Base-by-base conservation (phyloP, 2,797 vertebrate species). In the Euthynnus affinis region DNA sequence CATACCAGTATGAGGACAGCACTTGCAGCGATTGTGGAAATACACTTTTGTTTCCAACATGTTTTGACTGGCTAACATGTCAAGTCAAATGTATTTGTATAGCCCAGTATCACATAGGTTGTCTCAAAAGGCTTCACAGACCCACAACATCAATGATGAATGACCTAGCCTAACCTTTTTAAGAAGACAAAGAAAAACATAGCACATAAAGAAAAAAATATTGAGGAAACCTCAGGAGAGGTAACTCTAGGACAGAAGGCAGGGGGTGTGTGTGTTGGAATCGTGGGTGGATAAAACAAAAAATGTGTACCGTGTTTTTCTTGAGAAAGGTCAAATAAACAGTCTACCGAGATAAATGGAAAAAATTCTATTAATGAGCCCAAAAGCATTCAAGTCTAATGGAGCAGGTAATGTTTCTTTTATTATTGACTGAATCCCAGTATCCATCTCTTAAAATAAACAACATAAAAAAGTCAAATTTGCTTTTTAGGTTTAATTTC, bases 171-270 rank as follows among this genome's bases (percentile, higher is more conserved):
- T 22, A 3, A 62, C 23, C 57, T 62, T 40, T 68, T 55, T 32
- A 42, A 32, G 37, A 62, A 62, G 17, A 62, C 23, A 9, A 27
- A 34, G 37, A 37, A 49, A 58, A 64, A 53, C 22, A 18, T 4
- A 46, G 55, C n/a, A 66, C 12, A 27, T 48, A 72, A 44, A 72
- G 68, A 53, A 60, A 80, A 68, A 49, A 62, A 37, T 10, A 37
- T 37, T 9, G 37, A 10, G 37, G 37, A 37, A 37, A 12, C 37
- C 37, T 37, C 37, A 51, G 63, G 58, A 79, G 64, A 51, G 29
- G 10, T 8, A 32, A 68, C 62, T 22, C 7, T 2, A 18, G 66
- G 56, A 61, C 58, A 62, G 32, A 32, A 40, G 3, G 63, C 25
- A 2, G 4, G 46, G 22, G 27, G 56, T 18, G 64, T 42, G 34